A percentile compares a stretch with the other conserved stretches of the same genome.
phyloP scores from a whole-genome alignment of 2,113 vertebrate genomes.

The Embiotoca jacksoni region DNA sequence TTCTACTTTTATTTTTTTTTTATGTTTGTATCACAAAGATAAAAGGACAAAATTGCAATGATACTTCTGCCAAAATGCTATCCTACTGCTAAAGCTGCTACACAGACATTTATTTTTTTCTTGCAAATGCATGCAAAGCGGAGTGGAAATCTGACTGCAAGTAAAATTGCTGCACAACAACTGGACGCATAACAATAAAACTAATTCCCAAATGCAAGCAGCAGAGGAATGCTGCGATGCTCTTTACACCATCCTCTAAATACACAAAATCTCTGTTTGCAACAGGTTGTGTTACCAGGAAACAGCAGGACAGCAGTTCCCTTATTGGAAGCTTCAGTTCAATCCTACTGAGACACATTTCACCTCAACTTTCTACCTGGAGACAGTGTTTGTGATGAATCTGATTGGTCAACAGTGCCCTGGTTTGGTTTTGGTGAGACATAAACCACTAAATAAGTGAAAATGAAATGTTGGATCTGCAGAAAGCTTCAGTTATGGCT shows the following conservation, averaged over 20 bases:
- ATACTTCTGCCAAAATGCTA: not conserved
- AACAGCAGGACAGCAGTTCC: constrained; percentile 12
- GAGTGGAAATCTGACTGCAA: constrained; percentile 2
- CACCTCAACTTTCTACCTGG: not conserved
- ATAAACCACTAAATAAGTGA: not conserved
- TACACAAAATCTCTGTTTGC: not conserved
- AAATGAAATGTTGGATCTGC: not conserved
- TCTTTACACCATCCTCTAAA: not conserved
- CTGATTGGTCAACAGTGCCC: not conserved
- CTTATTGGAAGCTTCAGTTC: not conserved
- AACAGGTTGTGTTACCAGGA: constrained; percentile 40
- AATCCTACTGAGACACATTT: not conserved
- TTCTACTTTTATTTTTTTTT: not conserved
- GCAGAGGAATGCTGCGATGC: not conserved
- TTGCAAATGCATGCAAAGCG: not conserved
- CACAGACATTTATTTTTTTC: not conserved
- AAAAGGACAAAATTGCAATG: not conserved
- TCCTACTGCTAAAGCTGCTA: not conserved
- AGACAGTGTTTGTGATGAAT: not conserved
- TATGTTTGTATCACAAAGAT: not conserved
- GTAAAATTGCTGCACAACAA: constrained; percentile 2
- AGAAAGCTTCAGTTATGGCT: not conserved
- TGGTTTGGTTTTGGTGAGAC: not conserved
- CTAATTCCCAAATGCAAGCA: constrained; percentile 28
- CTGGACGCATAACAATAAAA: constrained; percentile 2